Percentiles rank a stretch among this genome's conserved stretches.
Evolutionary conservation across 2,113 vertebrate species (phyloP).

Genomic region (Trematocara macrostoma): DNA sequence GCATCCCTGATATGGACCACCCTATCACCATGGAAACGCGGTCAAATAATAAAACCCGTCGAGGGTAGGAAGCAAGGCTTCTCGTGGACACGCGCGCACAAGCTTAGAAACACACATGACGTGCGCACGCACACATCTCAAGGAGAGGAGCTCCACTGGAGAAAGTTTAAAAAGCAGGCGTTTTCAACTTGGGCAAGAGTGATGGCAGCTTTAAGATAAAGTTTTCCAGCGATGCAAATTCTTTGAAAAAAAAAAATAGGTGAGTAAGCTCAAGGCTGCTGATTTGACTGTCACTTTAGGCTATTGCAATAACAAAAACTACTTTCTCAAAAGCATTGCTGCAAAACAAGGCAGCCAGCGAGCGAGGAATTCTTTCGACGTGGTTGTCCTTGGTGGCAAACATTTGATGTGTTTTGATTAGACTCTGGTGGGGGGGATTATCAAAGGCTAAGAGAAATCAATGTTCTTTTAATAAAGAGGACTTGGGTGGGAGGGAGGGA

Average conservation of each 20-base stretch:
- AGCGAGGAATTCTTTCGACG: constrained; percentile 43
- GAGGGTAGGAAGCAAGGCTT: background rate
- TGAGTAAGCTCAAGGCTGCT: constrained; percentile 13
- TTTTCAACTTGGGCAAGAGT: background rate
- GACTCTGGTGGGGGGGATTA: constrained; percentile 58
- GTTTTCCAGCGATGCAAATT: constrained; percentile 9
- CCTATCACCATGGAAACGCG: constrained; percentile 55
- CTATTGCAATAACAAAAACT: constrained; percentile 16
- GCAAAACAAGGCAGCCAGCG: constrained; percentile 42
- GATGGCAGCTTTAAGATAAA: background rate
- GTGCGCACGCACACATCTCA: background rate
- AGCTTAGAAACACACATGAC: background rate
- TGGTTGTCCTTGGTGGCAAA: constrained; percentile 59
- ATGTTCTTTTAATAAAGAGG: constrained; percentile 73
- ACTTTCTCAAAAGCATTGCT: background rate
- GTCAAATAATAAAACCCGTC: constrained; percentile 17
- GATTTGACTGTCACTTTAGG: constrained; percentile 46
- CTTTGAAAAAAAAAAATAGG: background rate
- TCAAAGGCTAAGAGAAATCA: constrained; percentile 72
- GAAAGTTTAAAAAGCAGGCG: background rate
- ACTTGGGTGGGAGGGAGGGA: constrained; percentile 61
- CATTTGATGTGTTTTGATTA: constrained; percentile 67
- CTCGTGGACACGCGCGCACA: background rate
- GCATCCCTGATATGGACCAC: constrained; percentile 27
- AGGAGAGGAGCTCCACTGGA: background rate